Base-by-base conservation (phyloP, 2,888 invertebrate genomes). In the Eupithecia tripunctaria region DNA sequence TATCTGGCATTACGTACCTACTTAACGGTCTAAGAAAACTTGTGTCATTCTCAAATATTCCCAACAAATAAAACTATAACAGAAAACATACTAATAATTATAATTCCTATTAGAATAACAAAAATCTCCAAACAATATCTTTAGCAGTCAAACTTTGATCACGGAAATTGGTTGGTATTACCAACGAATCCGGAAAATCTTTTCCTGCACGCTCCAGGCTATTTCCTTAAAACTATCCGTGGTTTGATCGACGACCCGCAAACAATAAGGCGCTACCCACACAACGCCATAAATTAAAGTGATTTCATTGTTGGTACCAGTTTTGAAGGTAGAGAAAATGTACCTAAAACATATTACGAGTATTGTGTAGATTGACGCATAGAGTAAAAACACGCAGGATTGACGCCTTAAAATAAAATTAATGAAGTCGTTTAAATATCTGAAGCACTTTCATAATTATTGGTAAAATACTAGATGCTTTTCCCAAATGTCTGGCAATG, bases 151-250 rank as follows among this genome's bases (percentile, higher is more conserved):
- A 59, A 59, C 21, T 56, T 43, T 66, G 69, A 67, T 71, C 64
- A 29, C 43, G 66, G 74, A 74, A 70, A 60, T 64, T 51, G 7
- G 51, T 69, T 68, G 6, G 62, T 43, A 36, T 12, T 56, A 29
- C 27, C 18, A 29, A 29, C 70, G 27, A 64, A 69, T 63, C 51
- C 68, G 73, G 74, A 76, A 76, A 71, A 66, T 67, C 56, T 67
- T 68, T 67, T 67, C 25, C 62, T 59, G 64, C 41, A 72, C 69
- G 68, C 71, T 69, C 72, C 60, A 71, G 43, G 68, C 67, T 65
- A 72, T 76, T 76, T 75, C 71, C 75, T 73, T 25, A 71, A 71
- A 79, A 73, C 72, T 73, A 67, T 72, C 72, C 74, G 70, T 71
- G 72, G 76, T 73, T 70, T 68, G 65, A 70, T 73, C 63, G 67